Base-by-base conservation (phyloP, 2,797 vertebrate genomes). In the Acanthurus leucopareius region DNA sequence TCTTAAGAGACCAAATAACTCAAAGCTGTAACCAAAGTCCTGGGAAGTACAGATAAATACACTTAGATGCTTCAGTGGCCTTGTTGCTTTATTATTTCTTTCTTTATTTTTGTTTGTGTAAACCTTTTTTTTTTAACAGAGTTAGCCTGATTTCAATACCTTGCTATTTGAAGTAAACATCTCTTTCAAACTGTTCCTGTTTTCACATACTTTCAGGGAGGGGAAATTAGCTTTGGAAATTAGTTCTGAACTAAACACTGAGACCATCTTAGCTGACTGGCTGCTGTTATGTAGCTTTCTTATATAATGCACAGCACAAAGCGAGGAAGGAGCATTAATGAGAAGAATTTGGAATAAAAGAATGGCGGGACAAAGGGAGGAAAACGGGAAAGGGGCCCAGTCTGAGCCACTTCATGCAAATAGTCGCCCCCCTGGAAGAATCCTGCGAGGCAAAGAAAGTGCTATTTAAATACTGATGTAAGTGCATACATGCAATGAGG, bases 401-500 rank as follows among this genome's bases (percentile, higher is more conserved):
- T 82, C 69, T 77, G 44, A 44, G 75, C 75, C 67, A 75, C 77
- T 89, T 88, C 80, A 92, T 91, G 80, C 88, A 91, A 91, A 89
- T 88, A 14, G 58, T 49, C 53, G 71, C 48, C 66, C 19, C 61
- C 51, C 44, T 77, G 70, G 82, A 75, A 75, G 86, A 80, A 75
- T 75, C 77, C 32, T 11, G 60, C 53, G 61, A 51, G 38, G 64
- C 38, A 65, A 17, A 80, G 49, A 53, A 40, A 66, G 35, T 10
- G 48, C 19, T 22, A 6, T 40, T 51, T 22, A 53, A 69, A 69
- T 25, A 63, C 53, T 32, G 53, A 51, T 42, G 69, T 32, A n/a
- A 64, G 53, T 22, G 35, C 38, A 73, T 25, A 63, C 28, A 75
- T n/a, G 67, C 54, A 25, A 9, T 16, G 22, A 65, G 47, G 47